Evolutionary conservation across 2,888 invertebrate genomes (phyloP), one percentile per base, ranked within the genome.

Genomic region (Pasiphila rectangulata): DNA sequence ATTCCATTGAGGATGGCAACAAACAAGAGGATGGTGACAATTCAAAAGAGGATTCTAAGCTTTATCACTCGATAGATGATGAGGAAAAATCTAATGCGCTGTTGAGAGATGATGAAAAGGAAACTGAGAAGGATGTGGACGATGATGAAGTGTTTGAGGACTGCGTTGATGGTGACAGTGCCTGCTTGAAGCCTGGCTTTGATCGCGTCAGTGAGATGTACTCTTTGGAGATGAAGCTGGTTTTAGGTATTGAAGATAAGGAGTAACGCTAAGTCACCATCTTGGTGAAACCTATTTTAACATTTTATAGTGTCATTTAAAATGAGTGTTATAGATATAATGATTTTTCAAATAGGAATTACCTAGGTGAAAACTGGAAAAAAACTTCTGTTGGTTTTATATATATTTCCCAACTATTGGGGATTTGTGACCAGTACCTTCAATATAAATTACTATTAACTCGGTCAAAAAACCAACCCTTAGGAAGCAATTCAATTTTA

Each of bases 161-260:
- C 60, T 84, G 84, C 38, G 59, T 76, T 1, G 81, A 79, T 29
- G 72, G 72, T 40, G 46, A 15, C 7, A 36, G 17, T 29, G 21
- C 0, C 38, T 9, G 23, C 6, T 20, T 20, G 10, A 49, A 51
- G 35, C 21, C 43, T 2, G 52, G 37, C 6, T 77, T 73, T 46
- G 61, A 70, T 51, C 64, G 73, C 4, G 64, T 72, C 1, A 75
- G 71, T 25, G 79, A 80, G 54, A 82, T 72, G 42, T 81, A 79
- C 56, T 80, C 85, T 2, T 55, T 88, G 30, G 88, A 88, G 66
- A 88, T 88, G 88, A 84, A 85, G 55, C 47, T 83, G 35, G 82
- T 79, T 36, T 63, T 83, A 59, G 79, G 75, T 2, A 71, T 77
- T 56, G 74, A 72, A 25, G 55, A 53, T 12, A 49, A 55, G 19